Conservation (phyloP, 2,797 vertebrate genomes). For the Melanotaenia maccullochi region DNA sequence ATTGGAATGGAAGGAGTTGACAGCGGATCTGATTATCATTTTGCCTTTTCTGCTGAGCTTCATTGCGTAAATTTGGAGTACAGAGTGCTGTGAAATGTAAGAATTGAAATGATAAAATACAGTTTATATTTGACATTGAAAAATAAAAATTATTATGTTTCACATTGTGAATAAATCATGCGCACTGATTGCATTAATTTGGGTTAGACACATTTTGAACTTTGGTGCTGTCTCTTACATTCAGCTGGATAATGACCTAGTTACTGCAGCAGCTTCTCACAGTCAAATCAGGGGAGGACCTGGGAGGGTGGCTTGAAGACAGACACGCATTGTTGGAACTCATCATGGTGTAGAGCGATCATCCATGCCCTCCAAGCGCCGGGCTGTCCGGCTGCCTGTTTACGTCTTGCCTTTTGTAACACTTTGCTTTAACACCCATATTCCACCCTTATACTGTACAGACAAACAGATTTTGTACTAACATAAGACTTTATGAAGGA, state of each 20-base stretch:
- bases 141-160: background rate
- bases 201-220: constrained; percentile 26
- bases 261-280: constrained; percentile 28
- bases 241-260: constrained; percentile 43
- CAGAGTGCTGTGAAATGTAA: background rate
- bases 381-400: constrained; percentile 35
- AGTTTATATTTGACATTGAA: background rate
- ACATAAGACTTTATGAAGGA: background rate
- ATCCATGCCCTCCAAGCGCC: constrained; percentile 29
- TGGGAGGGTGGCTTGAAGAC: constrained; percentile 52
- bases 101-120: background rate
- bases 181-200: constrained; percentile 31
- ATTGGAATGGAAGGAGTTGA: background rate
- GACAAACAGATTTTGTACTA: background rate
- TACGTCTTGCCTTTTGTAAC: constrained; percentile 31
- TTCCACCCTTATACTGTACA: background rate
- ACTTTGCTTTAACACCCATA: background rate
- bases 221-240: constrained; percentile 41
- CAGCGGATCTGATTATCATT: constrained; percentile 24
- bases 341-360: constrained; percentile 49
- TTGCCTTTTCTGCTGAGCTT: background rate
- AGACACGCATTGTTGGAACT: constrained; percentile 47
- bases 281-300: constrained; percentile 26
- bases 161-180: background rate
- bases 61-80: constrained; percentile 5